Evolutionary conservation across 2,888 invertebrate species (phyloP), one percentile per base, ranked within the genome.

Genomic region (Acleris sparsana): DNA sequence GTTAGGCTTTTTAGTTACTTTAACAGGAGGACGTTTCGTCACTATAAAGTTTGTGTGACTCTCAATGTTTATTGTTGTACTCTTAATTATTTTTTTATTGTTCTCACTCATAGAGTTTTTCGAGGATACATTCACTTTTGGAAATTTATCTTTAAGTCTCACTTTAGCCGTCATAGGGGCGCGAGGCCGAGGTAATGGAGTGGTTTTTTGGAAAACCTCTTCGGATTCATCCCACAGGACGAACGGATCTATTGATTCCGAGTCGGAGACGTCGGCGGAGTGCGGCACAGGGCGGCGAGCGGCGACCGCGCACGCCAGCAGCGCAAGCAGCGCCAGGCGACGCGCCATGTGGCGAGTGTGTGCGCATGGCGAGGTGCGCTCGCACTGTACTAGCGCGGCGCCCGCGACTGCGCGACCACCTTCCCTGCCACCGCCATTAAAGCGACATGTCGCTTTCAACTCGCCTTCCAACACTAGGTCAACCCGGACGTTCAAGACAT

Each of bases 341-440:
- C 89, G 92, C 92, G 90, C 90, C 92, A 92, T 92, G 87, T 80
- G 88, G 78, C 82, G 84, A 79, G 81, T 86, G 92, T 90, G 88
- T 91, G 89, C 83, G 88, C 93, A 90, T 93, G 92, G 85, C 92
- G 92, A 86, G 88, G 87, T 87, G 92, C 92, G 86, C 86, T 88
- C 81, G 92, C 91, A 88, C 91, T 91, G 81, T 91, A 88, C 79
- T 75, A 73, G 74, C 73, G 71, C 70, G 74, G 72, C 76, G 72
- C 75, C 73, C 75, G 73, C 74, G 75, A 75, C 73, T 75, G 81
- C 84, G 82, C 83, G 86, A 84, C 86, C 86, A 88, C 89, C 85
- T 75, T 77, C 77, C 77, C 76, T 74, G 82, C 87, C 87, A 81
- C 88, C 80, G 79, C 82, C 80, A 86, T 88, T 87, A 86, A 64